Evolutionary conservation across 2,888 invertebrate genomes (phyloP).

Genomic region (Stenodema calcarata): DNA sequence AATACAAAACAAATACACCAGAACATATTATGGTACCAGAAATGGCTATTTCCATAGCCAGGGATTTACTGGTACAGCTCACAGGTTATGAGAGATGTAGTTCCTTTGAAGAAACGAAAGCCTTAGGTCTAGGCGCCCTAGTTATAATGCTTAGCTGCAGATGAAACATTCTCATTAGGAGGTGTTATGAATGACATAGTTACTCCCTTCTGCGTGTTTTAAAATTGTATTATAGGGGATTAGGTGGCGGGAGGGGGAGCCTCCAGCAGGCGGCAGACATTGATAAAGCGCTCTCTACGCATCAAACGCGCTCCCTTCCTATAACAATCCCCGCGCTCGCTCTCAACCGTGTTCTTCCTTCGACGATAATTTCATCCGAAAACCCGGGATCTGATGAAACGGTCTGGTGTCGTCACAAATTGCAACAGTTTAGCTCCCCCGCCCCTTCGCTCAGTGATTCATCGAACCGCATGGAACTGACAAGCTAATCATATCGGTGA

Average conservation of each 20-base stretch:
- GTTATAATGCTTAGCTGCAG: no score
- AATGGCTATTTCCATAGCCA: no score
- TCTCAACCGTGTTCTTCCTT: neutral
- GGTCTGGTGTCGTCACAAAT: slow-evolving; percentile 20
- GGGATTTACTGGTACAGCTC: no score
- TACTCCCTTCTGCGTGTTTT: neutral
- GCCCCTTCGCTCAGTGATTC: slow-evolving; percentile 29
- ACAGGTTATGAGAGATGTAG: no score
- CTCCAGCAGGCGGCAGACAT: neutral
- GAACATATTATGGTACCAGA: no score
- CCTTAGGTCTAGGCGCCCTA: no score
- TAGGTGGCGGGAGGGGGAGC: neutral
- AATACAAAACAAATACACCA: no score
- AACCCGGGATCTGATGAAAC: slow-evolving; percentile 12
- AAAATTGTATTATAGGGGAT: neutral
- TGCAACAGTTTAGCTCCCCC: slow-evolving; percentile 23
- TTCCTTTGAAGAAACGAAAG: no score
- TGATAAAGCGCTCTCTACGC: neutral
- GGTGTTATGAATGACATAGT: no score
- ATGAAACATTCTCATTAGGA: no score
- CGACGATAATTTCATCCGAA: neutral
- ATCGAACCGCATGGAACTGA: slow-evolving; percentile 49
- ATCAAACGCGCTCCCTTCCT: neutral
- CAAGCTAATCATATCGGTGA: slow-evolving; percentile 47
- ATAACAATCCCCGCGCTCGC: neutral